Evolutionary conservation across 2,888 invertebrate species (phyloP), one percentile per base, ranked within the genome.

Genomic region (Rotaria sp.): DNA sequence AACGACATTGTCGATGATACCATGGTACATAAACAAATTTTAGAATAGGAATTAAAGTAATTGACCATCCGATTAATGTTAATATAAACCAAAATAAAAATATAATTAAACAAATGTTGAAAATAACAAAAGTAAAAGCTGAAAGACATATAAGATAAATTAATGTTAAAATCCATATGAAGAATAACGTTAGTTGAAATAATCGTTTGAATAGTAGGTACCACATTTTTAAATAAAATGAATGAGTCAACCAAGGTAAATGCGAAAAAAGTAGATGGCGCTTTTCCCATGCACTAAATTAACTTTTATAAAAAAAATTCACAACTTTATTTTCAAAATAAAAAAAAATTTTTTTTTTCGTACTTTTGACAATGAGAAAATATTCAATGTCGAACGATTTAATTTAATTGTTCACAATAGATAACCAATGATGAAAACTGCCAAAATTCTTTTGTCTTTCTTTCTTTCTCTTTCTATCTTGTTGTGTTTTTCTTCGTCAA

Each of bases 21-120:
- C 45, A 80, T 41, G 80, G 80, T 45, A 80, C n/a, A n/a, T 13
- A 45, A 45, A 80, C 45, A 80, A 80, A 80, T 80, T 24, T 80
- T 80, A 80, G 5, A 13, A 80, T 45, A 4, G 80, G 80, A 13
- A 80, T 45, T 0, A 80, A 45, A 26, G n/a, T 13, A 45, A 80
- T 11, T 13, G n/a, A 45, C 80, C 80, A 80, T 80, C 45, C 80
- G n/a, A 41, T n/a, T 80, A 80, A 45, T 45, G 80, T 80, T 45
- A 45, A 26, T 11, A 80, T 45, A 41, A 80, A 80, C 80, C 80
- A 80, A 45, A 80, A 80, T 26, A 80, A 13, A 13, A 80, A 80
- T n/a, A 45, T n/a, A 2, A 24, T n/a, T 15, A 80, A n/a, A 41
- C 26, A 80, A 35, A 80, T 80, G 45, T 80, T 80, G 11, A 80